phyloP scores from a whole-genome alignment of 2,888 invertebrate species.

The Pilophorus perplexus region DNA sequence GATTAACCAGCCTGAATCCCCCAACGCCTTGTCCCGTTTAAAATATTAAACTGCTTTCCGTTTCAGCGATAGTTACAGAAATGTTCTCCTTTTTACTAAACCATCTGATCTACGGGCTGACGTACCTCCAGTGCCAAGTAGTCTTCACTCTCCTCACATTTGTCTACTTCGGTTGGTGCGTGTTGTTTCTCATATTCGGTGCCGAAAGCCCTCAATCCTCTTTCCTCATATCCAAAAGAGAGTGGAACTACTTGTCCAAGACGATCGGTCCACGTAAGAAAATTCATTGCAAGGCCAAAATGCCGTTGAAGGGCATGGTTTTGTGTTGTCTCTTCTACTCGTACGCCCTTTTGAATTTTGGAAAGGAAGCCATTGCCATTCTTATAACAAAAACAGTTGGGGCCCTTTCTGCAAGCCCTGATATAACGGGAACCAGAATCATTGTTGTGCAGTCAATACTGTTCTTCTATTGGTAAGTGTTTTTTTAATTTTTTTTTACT shows the following conservation, averaged over 20 bases:
- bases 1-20: too few species aligned
- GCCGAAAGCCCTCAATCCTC: conserved; percentile 14
- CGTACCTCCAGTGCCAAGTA: too few species aligned
- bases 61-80: too few species aligned
- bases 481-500: too few species aligned
- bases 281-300: background rate
- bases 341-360: conserved; percentile 1
- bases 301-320: conserved; percentile 3
- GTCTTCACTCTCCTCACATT: too few species aligned
- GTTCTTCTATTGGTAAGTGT: too few species aligned
- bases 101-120: too few species aligned
- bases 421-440: background rate
- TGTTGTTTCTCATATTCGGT: conserved; percentile 9
- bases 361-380: background rate
- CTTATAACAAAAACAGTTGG: background rate
- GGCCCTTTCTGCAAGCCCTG: background rate
- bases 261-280: background rate
- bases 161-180: background rate
- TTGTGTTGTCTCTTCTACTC: background rate
- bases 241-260: background rate
- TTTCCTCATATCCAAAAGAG: conserved; percentile 8
- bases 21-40: too few species aligned
- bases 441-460: too few species aligned
- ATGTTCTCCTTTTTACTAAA: too few species aligned
- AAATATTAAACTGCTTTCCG: too few species aligned